Percentiles rank a stretch among this genome's conserved stretches.
Evolutionary conservation across 2,797 vertebrate genomes (phyloP).

Genomic region (Amblyopsis hoosieri): DNA sequence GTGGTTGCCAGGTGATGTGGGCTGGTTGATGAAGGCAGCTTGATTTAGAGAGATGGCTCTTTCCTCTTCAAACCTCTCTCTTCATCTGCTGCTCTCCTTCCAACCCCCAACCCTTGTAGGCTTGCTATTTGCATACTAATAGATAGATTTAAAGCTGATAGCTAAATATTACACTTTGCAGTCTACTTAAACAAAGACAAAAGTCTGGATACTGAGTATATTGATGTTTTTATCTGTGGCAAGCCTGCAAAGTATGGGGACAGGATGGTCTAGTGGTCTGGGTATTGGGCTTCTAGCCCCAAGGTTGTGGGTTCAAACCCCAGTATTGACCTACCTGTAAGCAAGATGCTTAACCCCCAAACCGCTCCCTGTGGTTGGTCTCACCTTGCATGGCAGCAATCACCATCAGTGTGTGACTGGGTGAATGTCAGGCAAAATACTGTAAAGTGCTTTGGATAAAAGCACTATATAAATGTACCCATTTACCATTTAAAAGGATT

Average conservation of each 20-base stretch:
- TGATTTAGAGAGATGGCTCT: slow-evolving; percentile 24
- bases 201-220: slow-evolving; percentile 32
- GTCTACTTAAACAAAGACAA: slow-evolving; percentile 5
- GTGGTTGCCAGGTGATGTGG: slow-evolving; percentile 75
- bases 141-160: slow-evolving; percentile 45
- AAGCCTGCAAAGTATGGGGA: slow-evolving; percentile 10
- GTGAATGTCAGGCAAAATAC: no score
- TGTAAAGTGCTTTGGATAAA: no score
- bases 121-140: slow-evolving; percentile 72
- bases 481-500: no score
- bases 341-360: no score
- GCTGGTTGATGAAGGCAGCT: slow-evolving; percentile 45
- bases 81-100: slow-evolving; percentile 26
- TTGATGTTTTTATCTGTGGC: slow-evolving; percentile 6
- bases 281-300: no score
- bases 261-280: no score
- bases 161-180: slow-evolving; percentile 46
- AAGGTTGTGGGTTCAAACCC: no score
- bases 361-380: no score
- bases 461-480: no score
- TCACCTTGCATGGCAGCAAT: no score
- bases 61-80: slow-evolving; percentile 35
- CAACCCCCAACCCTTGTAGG: slow-evolving; percentile 44
- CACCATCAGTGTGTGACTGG: no score
- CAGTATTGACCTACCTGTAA: no score